Conservation (phyloP, 1,140 invertebrate genomes). For the Kradibia gibbosae region DNA sequence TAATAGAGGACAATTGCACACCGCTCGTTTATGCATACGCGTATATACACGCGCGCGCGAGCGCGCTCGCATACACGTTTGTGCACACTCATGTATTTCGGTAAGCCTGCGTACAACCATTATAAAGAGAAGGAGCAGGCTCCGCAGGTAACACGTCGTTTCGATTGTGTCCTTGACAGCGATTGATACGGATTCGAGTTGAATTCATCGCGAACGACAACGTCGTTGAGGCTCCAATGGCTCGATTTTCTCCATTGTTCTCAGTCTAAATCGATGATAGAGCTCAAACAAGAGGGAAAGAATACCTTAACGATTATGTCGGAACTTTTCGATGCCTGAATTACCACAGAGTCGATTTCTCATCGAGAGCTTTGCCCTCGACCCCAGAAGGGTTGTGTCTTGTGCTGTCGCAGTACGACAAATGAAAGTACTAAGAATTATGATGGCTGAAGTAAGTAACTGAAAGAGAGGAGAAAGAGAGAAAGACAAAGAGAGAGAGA, state of each 20-base stretch:
- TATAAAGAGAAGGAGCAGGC: constrained; percentile 51
- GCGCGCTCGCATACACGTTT: background rate
- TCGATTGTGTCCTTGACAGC: constrained; percentile 61
- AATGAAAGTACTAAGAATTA: constrained; percentile 35
- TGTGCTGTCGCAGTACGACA: constrained; percentile 18
- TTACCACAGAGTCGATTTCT: constrained; percentile 55
- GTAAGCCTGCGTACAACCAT: background rate
- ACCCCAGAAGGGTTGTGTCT: constrained; percentile 37
- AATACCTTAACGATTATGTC: constrained; percentile 55
- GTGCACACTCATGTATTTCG: background rate
- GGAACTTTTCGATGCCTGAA: constrained; percentile 33
- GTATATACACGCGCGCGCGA: background rate
- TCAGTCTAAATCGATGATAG: background rate
- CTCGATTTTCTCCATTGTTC: constrained; percentile 47
- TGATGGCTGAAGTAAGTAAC: constrained; percentile 14
- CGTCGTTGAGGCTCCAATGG: constrained; percentile 6
- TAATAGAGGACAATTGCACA: constrained; percentile 50
- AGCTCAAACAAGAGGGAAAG: background rate
- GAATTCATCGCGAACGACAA: constrained; percentile 41
- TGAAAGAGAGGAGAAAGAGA: constrained; percentile 17
- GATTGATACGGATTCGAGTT: constrained; percentile 60
- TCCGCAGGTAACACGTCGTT: constrained; percentile 57
- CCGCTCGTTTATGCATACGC: constrained; percentile 4
- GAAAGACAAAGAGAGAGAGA: constrained; percentile 21
- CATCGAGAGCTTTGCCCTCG: constrained; percentile 45